Conservation (phyloP, 2,797 vertebrate genomes). For the Agapornis canus region DNA sequence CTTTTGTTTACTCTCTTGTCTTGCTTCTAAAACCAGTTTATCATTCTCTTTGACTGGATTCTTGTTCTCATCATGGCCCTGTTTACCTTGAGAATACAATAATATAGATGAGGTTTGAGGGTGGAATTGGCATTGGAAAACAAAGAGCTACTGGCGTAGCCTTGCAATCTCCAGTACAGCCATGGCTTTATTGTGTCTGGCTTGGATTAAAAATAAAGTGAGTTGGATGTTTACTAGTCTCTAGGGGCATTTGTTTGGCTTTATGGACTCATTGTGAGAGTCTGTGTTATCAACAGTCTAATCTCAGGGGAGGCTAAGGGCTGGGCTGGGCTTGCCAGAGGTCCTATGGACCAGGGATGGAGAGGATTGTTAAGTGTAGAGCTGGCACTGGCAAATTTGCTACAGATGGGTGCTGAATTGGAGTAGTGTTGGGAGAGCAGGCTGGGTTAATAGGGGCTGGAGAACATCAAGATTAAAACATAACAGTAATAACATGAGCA, state of each 20-base stretch:
- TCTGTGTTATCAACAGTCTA: background rate
- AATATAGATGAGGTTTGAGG: background rate
- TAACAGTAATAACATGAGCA: background rate
- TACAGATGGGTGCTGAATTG: background rate
- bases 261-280: background rate
- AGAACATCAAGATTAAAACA: background rate
- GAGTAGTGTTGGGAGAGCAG: background rate
- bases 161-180: background rate
- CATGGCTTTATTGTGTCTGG: background rate
- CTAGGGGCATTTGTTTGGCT: background rate
- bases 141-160: background rate
- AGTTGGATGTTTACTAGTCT: background rate
- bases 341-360: background rate
- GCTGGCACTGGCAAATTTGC: background rate
- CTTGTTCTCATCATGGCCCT: background rate
- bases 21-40: background rate
- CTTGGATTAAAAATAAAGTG: conserved; percentile 13
- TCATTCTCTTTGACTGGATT: background rate
- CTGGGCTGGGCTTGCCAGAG: background rate
- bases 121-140: background rate
- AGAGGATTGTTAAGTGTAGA: background rate
- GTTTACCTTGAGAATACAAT: background rate
- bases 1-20: background rate
- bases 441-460: background rate
- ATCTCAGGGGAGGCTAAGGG: background rate